Evolutionary conservation across 2,888 invertebrate species (phyloP), one percentile per base, ranked within the genome.

Genomic region (Phlogophora meticulosa): DNA sequence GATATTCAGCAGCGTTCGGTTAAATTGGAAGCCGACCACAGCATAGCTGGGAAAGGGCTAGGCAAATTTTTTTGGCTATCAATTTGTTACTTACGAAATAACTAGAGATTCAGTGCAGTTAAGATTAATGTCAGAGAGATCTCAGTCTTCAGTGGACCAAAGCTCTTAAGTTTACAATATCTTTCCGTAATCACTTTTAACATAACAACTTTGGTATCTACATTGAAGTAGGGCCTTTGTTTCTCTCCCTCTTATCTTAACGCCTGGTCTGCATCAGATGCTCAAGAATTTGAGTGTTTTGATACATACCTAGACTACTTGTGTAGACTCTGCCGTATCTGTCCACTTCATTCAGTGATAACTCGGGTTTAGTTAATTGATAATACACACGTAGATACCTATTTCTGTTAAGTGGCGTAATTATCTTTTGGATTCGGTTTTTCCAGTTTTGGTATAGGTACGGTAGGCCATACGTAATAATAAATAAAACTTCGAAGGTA

Each of bases 281-380:
- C 73, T 72, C 46, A 40, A 68, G 71, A 69, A 68, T 62, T 61
- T 17, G 36, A 72, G 73, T 69, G 73, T 52, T 63, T 69, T 52
- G 63, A 62, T 51, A 51, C 5, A 24, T 59, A 43, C 24, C 40
- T 13, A 28, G 40, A 46, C 28, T 69, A 63, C 52, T 36, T 48
- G 46, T 59, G 28, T 22, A 17, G 36, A 24, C 17, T 40, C 38
- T 17, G 32, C 13, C 11, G 43, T 71, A 60, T 71, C 60, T 38
- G 36, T 13, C 60, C 73, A 72, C 73, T 72, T 69, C 17, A 63
- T 28, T 28, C 9, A 32, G 24, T 63, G 32, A 61, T 52, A 51
- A 60, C 48, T 51, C 1, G 15, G 64, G 45, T 72, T 69, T 63
- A 22, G 49, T 49, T 38, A 61, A 51, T 67, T 70, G 40, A 36